phyloP scores from a whole-genome alignment of 2,888 invertebrate species.

The Oligia latruncula region DNA sequence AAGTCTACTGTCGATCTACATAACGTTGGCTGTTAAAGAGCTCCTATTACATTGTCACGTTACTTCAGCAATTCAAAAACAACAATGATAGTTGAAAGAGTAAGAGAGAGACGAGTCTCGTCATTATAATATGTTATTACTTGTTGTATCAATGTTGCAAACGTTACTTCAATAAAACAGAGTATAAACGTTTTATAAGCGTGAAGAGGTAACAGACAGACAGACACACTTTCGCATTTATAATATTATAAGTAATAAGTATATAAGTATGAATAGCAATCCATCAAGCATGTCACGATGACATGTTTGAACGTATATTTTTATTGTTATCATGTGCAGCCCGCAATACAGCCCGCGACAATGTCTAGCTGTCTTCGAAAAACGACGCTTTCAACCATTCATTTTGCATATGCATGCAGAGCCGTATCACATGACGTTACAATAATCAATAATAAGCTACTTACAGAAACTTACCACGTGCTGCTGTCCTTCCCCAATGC shows the following conservation, averaged over 20 bases:
- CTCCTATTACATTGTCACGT: neutral
- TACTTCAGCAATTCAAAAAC: neutral
- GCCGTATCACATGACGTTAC: neutral
- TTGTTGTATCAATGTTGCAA: neutral
- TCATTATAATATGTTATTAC: no score
- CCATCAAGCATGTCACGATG: conserved; percentile 3
- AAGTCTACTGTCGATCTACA: neutral
- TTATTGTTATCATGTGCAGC: neutral
- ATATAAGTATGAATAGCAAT: no score
- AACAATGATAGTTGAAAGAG: no score
- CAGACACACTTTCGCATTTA: no score
- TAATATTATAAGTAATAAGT: no score
- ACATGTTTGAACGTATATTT: neutral
- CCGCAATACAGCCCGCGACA: neutral
- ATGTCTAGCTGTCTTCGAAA: neutral
- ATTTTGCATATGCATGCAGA: conserved; percentile 8
- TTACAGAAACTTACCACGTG: neutral
- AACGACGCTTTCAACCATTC: neutral
- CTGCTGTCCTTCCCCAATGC: neutral
- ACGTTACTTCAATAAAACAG: neutral
- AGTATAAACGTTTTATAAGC: neutral
- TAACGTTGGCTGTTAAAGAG: neutral
- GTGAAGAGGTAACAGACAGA: no score
- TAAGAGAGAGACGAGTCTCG: no score
- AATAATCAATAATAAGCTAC: neutral